phyloP scores from a whole-genome alignment of 2,113 vertebrate genomes.

The Bostrychus sinensis region DNA sequence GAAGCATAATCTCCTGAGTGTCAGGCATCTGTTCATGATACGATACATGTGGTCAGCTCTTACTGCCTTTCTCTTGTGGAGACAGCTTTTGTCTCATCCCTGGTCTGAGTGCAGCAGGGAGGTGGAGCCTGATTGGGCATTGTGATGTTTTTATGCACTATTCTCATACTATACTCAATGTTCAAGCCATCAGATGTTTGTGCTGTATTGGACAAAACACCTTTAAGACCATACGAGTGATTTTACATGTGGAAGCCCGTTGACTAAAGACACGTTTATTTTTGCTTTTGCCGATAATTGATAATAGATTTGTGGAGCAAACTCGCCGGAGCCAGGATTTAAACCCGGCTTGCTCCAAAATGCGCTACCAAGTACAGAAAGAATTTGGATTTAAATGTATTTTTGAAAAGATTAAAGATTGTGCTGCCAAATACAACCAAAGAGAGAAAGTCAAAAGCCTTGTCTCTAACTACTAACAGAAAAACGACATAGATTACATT shows the following conservation, averaged over 20 bases:
- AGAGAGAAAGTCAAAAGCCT: too few relatives aligned
- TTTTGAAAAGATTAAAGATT: not conserved
- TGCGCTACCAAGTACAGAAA: not conserved
- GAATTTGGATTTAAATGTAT: too few relatives aligned
- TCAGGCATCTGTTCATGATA: conserved; percentile 47
- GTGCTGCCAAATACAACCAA: not conserved
- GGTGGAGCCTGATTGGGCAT: conserved; percentile 21
- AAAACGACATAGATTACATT: too few relatives aligned
- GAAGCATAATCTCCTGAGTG: conserved; percentile 51
- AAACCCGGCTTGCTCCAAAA: too few relatives aligned
- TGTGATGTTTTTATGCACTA: conserved; percentile 16
- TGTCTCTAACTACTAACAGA: too few relatives aligned
- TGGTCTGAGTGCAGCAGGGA: conserved; percentile 19
- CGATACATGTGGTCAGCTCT: conserved; percentile 61
- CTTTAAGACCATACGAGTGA: conserved; percentile 25
- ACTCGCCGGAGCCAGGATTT: too few relatives aligned
- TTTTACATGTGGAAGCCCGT: conserved; percentile 16
- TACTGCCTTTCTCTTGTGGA: conserved; percentile 75
- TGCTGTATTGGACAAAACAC: not conserved
- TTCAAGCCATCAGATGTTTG: conserved; percentile 19
- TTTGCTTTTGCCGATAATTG: not conserved
- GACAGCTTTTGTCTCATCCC: conserved; percentile 70
- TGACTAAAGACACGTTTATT: conserved; percentile 17
- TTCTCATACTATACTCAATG: too few relatives aligned
- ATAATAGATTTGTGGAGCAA: too few relatives aligned